phyloP scores from a whole-genome alignment of 2,888 invertebrate species.

The Euplagia quadripunctaria region DNA sequence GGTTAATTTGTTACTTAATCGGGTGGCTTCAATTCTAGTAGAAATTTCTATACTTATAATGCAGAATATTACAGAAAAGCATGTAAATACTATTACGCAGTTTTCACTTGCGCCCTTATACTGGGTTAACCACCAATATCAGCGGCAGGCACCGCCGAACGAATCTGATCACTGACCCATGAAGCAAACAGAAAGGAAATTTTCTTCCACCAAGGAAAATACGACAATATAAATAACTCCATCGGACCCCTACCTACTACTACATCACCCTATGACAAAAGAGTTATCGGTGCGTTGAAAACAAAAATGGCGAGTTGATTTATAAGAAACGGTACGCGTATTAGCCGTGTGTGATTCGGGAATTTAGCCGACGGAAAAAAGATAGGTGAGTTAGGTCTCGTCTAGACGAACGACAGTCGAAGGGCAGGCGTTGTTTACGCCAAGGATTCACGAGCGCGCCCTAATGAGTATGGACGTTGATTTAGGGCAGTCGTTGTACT shows the following conservation, averaged over 20 bases:
- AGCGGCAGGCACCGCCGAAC: constrained; percentile 69
- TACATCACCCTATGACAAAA: constrained; percentile 87
- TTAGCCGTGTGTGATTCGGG: constrained; percentile 73
- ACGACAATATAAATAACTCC: constrained; percentile 87
- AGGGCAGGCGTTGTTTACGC: constrained; percentile 64
- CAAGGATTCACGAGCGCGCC: constrained; percentile 56
- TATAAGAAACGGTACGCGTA: constrained; percentile 72
- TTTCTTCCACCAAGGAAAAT: constrained; percentile 85
- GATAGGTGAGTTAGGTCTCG: constrained; percentile 61
- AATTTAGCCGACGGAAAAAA: constrained; percentile 54
- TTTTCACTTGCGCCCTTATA: constrained; percentile 57
- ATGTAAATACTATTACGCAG: neutral
- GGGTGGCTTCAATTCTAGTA: too few species aligned
- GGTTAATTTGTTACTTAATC: too few species aligned
- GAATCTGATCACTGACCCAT: constrained; percentile 86
- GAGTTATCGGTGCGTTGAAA: constrained; percentile 88
- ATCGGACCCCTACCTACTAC: constrained; percentile 82
- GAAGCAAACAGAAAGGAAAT: constrained; percentile 87
- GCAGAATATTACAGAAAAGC: neutral
- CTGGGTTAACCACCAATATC: constrained; percentile 41
- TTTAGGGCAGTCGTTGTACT: constrained; percentile 58
- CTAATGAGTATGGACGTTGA: constrained; percentile 70
- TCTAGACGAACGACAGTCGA: constrained; percentile 67
- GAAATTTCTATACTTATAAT: neutral
- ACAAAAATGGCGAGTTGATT: constrained; percentile 87